phyloP scores from a whole-genome alignment of 2,113 vertebrate genomes.

The Uria aalge region DNA sequence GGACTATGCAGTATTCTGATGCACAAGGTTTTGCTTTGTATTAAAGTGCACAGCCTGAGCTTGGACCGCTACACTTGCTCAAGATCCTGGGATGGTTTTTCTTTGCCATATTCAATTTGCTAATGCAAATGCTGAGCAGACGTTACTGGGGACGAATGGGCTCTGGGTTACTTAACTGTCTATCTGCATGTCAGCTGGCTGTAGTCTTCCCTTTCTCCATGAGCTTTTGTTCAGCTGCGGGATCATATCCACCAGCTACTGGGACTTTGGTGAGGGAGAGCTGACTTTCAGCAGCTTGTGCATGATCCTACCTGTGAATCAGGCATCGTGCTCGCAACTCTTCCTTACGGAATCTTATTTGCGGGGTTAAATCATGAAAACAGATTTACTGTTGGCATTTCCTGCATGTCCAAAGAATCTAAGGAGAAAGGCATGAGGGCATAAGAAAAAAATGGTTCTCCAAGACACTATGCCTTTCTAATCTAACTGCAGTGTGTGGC shows the following conservation, averaged over 20 bases:
- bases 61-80: background rate
- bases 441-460: background rate
- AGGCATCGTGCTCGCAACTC: background rate
- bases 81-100: background rate
- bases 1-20: background rate
- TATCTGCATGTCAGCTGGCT: background rate
- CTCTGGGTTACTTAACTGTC: background rate
- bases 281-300: background rate
- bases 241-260: background rate
- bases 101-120: background rate
- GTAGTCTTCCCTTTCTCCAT: background rate
- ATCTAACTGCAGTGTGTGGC: background rate
- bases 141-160: background rate
- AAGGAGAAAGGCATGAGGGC: background rate
- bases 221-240: background rate
- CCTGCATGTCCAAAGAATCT: background rate
- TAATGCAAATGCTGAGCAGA: background rate
- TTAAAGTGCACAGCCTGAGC: background rate
- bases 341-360: background rate
- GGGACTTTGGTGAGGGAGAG: background rate
- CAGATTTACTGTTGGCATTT: background rate
- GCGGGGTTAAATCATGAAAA: background rate
- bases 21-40: background rate
- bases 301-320: background rate
- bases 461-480: background rate